Base-by-base conservation (phyloP, 2,797 vertebrate species). In the Melopsittacus undulatus region DNA sequence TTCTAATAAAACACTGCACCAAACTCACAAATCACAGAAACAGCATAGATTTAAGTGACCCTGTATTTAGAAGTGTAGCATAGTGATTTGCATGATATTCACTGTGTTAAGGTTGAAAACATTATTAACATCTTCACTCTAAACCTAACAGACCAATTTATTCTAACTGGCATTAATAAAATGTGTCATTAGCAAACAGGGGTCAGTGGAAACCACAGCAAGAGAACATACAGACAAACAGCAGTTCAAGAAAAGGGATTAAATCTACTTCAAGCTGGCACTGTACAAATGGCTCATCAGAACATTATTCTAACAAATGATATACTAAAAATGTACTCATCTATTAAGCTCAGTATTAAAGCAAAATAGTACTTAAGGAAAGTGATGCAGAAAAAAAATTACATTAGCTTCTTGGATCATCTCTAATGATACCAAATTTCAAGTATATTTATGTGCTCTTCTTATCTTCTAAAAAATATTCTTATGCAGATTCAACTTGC, bases 131-230 rank as follows among this genome's bases (percentile, higher is more conserved):
- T 62, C n/a, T 95, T 96, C 93, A n/a, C 68, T 91, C 59, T 74
- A 94, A 95, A 92, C 24, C 64, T 96, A 95, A 68, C 48, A 95
- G 79, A 87, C n/a, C 89, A 92, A 90, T 96, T 97, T 92, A 83
- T 96, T 96, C 96, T 91, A 89, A 92, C 84, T 48, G 75, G 62
- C n/a, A 74, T 42, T 92, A 95, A 90, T 87, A 94, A 95, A 96
- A 97, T 77, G 62, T 92, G 86, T 94, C 75, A 94, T 94, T 96
- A 95, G 68, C 73, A 95, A 92, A 95, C 57, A 90, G 67, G 30
- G 83, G 78, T 93, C 90, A 95, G 87, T 43, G 72, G 56, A 92
- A 96, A 95, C 42, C 70, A 59, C 83, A 90, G 62, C 63, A 78
- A 87, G 62, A 85, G 61, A 84, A 76, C 45, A 88, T 4, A 43